Evolutionary conservation across 2,888 invertebrate genomes (phyloP), one percentile per base, ranked within the genome.

Genomic region (Cerastoderma edule): DNA sequence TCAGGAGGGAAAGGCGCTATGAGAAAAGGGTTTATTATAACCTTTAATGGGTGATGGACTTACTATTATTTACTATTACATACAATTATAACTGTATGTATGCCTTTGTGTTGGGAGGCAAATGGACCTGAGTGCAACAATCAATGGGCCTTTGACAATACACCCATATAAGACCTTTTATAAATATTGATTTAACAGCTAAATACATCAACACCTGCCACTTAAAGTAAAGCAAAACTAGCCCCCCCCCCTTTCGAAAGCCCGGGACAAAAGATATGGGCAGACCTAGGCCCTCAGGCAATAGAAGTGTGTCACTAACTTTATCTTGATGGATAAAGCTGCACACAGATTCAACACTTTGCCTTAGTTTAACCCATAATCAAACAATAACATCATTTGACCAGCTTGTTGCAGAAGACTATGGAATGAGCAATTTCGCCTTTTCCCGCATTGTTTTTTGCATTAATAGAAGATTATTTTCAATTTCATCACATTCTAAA

Each of bases 141-240:
- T 60, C 60, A 60, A 60, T 60, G 1, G 22, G 35, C 27, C 60
- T 60, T 60, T 60, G 60, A 60, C 60, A 56, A 56, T 30, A 27
- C n/a, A n/a, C 56, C 56, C 39, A 56, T 68, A 68, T 68, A 56
- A 56, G 67, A 27, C 46, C 54, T 54, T 67, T 67, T 39, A 19
- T 39, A 68, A 56, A 68, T 68, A 68, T 54, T 68, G 67, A 68
- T 68, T 68, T 39, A 68, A 54, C 50, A 2, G 27, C 60, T 60
- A 60, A 60, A 22, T 60, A 24, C 22, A 60, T 60, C 60, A 72
- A 68, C 76, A 76, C 76, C 76, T 76, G 76, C 76, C 76, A 27
- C 60, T 68, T 57, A 46, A n/a, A 60, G 60, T 60, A 60, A 60
- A 39, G 39, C 39, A 24, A 33, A 39, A 60, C 19, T 60, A 39